phyloP scores from a whole-genome alignment of 2,113 vertebrate genomes.

The Herpetotheres cachinnans region DNA sequence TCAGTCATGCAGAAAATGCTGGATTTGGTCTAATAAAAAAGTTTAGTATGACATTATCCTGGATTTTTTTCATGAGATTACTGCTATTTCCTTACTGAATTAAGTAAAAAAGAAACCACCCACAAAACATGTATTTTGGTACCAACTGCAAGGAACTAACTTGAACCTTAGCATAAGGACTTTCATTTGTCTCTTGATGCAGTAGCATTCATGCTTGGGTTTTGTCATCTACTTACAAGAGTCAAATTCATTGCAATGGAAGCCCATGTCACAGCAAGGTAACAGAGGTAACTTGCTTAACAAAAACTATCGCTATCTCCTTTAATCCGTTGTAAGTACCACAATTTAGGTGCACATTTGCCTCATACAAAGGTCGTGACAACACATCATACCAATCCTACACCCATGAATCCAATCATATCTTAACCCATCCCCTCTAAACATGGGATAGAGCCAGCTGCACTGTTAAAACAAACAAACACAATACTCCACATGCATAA shows the following conservation, averaged over 20 bases:
- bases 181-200: neutral
- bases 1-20: neutral
- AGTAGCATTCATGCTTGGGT: neutral
- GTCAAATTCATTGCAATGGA: neutral
- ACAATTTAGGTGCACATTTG: neutral
- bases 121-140: neutral
- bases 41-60: neutral
- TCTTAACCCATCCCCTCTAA: neutral
- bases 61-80: neutral
- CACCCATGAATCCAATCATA: neutral
- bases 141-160: neutral
- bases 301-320: neutral
- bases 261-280: neutral
- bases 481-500: neutral
- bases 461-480: neutral
- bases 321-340: neutral
- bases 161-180: neutral
- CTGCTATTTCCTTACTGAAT: neutral
- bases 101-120: neutral
- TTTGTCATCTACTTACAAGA: neutral
- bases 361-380: neutral
- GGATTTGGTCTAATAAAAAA: neutral
- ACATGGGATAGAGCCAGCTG: neutral
- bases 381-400: neutral
- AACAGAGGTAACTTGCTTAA: neutral